Base-by-base conservation (phyloP, 2,113 vertebrate genomes). In the Actenoides hombroni region DNA sequence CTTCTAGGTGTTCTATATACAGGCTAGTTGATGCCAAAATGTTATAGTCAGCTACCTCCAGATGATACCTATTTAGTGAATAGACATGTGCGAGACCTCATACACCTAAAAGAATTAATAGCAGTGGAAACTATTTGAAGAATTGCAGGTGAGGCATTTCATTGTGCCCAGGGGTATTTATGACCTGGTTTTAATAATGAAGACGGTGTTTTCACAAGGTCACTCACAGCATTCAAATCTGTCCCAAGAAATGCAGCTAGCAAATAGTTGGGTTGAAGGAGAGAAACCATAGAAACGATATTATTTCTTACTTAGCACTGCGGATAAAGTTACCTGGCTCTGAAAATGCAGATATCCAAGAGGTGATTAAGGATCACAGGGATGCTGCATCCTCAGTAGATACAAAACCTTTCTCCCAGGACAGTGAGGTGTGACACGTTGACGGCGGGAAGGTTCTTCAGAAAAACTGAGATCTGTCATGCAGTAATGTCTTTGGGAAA, bases 91-190 rank as follows among this genome's bases (percentile, higher is more conserved):
- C 1, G 6, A 90, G 92, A 56, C 92, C 94, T 95, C 13, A 23
- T 19, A 26, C 90, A 78, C 95, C 96, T 82, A 8, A 16, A 92
- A 95, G 90, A 57, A 96, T 95, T 94, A 95, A 90, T 75, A 90
- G 88, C 89, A 93, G 60, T 96, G 96, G 97, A 97, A 97, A 97
- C 61, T 94, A 96, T 97, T 92, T 93, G 92, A 96, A 96, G 93
- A 97, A 97, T 97, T 96, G 83, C 92, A 96, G 94, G 95, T 97
- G 94, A 95, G 74, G 90, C 75, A 83, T 93, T 96, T 97, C 81
- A 74, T 63, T 75, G 91, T 87, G 96, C 95, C 88, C 88, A 68
- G 65, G 90, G 94, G 92, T 65, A 88, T 95, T 96, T 90, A 83
- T 92, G 93, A 92, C 91, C 95, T 94, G 94, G 46, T 95, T 94